A percentile compares a stretch with the other conserved stretches of the same genome.
Evolutionary conservation across 2,888 invertebrate genomes (phyloP).

Genomic region (Pristionchus mayeri): DNA sequence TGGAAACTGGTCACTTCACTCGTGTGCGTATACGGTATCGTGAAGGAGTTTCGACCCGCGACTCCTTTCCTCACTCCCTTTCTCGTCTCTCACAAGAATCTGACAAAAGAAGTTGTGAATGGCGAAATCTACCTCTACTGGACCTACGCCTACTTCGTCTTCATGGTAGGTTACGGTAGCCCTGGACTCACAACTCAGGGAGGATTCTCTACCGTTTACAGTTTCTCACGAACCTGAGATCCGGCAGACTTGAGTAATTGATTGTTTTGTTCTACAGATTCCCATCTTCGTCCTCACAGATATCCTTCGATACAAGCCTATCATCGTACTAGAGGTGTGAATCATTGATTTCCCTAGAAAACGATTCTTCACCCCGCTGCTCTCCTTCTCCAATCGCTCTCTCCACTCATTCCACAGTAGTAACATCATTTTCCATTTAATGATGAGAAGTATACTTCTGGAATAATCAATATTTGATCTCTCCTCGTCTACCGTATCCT

Average conservation of each 20-base stretch:
- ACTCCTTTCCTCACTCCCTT: conserved; percentile 77
- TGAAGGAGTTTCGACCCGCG: conserved; percentile 77
- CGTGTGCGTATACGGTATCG: conserved; percentile 76
- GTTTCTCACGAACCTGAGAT: no score
- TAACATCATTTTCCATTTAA: background rate
- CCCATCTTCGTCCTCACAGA: background rate
- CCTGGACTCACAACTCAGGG: background rate
- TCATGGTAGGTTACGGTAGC: conserved; percentile 65
- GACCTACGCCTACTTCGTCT: conserved; percentile 87
- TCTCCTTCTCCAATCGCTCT: no score
- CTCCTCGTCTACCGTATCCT: background rate
- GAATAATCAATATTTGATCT: no score
- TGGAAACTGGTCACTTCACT: conserved; percentile 66
- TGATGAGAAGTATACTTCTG: background rate
- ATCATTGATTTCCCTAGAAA: no score
- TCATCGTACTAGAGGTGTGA: conserved; percentile 86
- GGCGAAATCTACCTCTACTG: conserved; percentile 89
- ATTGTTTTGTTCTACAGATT: background rate
- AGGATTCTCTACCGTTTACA: background rate
- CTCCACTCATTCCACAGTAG: background rate
- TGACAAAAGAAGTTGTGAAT: conserved; percentile 80
- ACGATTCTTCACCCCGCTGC: no score
- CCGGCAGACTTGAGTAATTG: no score
- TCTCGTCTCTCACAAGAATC: conserved; percentile 75
- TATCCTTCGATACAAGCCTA: conserved; percentile 81